phyloP scores from a whole-genome alignment of 2,797 vertebrate species.

The Antrozous pallidus region DNA sequence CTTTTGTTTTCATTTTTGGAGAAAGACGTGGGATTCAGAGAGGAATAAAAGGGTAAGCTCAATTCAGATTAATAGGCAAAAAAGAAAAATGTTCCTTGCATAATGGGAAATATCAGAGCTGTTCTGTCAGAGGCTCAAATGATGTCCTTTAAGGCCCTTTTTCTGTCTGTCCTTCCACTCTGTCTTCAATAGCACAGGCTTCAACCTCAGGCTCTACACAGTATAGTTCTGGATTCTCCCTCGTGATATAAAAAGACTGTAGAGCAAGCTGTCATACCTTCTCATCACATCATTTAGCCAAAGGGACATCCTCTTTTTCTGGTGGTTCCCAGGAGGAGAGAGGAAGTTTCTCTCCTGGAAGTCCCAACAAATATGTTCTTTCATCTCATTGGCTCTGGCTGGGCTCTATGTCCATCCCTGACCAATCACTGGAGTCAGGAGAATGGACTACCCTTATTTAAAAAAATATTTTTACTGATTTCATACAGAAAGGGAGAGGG shows the following conservation, averaged over 20 bases:
- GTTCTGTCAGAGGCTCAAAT: not conserved
- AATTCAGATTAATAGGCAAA: not conserved
- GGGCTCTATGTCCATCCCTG: not conserved
- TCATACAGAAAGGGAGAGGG: too few species aligned
- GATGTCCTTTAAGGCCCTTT: not conserved
- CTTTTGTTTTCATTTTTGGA: slow-evolving; percentile 38
- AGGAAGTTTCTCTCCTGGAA: not conserved
- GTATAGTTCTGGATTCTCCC: not conserved
- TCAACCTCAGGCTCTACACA: not conserved
- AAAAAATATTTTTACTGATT: too few species aligned
- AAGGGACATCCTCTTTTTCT: not conserved
- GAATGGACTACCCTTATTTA: not conserved
- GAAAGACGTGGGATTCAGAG: not conserved
- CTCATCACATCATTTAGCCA: not conserved
- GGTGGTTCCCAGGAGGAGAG: not conserved
- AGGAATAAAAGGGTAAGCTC: not conserved
- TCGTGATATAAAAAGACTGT: not conserved
- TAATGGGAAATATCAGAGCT: not conserved
- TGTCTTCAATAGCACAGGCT: not conserved
- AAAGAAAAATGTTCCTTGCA: not conserved
- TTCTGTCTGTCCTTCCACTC: not conserved
- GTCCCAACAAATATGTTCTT: not conserved
- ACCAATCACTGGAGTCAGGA: not conserved
- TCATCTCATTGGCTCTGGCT: not conserved
- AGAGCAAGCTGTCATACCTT: not conserved